Evolutionary conservation across 2,113 vertebrate genomes (phyloP).

Genomic region (Pelecanus crispus): DNA sequence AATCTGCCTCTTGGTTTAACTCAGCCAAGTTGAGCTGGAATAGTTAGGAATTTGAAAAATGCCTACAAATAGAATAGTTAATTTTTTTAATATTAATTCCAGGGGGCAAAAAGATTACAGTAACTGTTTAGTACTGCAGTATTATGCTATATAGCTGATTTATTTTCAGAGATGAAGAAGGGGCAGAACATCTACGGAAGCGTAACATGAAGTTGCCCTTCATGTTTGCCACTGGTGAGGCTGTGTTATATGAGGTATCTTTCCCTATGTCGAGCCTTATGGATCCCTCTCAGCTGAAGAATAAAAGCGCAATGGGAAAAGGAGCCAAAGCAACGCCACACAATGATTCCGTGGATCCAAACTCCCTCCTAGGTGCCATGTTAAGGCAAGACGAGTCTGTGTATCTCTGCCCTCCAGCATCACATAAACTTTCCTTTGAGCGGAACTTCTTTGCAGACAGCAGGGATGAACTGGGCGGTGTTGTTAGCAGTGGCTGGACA

Average conservation of each 20-base stretch:
- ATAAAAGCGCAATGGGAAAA: conserved; percentile 40
- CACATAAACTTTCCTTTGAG: conserved; percentile 58
- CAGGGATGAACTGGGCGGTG: conserved; percentile 23
- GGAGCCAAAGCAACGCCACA: conserved; percentile 23
- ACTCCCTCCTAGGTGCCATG: conserved; percentile 73
- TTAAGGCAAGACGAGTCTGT: conserved; percentile 80
- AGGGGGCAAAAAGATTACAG: background rate
- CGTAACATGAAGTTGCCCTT: conserved; percentile 78
- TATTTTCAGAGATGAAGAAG: conserved; percentile 81
- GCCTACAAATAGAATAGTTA: background rate
- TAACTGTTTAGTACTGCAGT: background rate
- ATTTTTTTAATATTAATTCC: background rate
- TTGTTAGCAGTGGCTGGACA: conserved; percentile 55
- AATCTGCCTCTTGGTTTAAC: conserved; percentile 36
- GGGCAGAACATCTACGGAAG: conserved; percentile 78
- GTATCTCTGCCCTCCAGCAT: conserved; percentile 74
- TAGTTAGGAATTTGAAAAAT: conserved; percentile 49
- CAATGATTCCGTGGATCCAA: conserved; percentile 68
- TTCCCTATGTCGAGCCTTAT: conserved; percentile 50
- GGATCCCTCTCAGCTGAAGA: conserved; percentile 51
- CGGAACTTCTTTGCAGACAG: conserved; percentile 46
- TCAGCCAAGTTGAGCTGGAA: background rate
- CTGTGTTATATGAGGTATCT: conserved; percentile 75
- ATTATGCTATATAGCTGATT: background rate
- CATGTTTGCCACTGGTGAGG: conserved; percentile 83